Conservation (phyloP, 1,140 invertebrate species). For the Pachypeltis micranthus region DNA sequence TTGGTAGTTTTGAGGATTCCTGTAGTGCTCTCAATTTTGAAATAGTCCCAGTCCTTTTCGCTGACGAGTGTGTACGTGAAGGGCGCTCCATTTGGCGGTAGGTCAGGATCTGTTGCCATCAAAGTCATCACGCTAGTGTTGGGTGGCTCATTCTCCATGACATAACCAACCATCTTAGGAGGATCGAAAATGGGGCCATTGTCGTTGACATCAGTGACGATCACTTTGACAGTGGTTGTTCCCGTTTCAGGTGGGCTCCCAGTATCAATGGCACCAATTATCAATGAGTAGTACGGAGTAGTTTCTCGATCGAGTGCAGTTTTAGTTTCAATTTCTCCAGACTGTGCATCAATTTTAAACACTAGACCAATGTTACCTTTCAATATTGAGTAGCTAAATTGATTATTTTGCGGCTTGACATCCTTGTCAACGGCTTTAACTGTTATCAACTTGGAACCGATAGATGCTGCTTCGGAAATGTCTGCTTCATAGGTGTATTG, state of each 20-base stretch:
- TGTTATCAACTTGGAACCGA: slow-evolving; percentile 59
- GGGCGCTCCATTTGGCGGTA: slow-evolving; percentile 82
- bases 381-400: slow-evolving; percentile 83
- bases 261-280: slow-evolving; percentile 82
- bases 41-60: slow-evolving; percentile 60
- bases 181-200: slow-evolving; percentile 78
- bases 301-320: slow-evolving; percentile 70
- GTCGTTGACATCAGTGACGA: slow-evolving; percentile 79
- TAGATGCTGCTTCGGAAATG: slow-evolving; percentile 60
- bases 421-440: slow-evolving; percentile 86
- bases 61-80: slow-evolving; percentile 71
- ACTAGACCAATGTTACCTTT: slow-evolving; percentile 66
- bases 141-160: slow-evolving; percentile 78
- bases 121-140: slow-evolving; percentile 74
- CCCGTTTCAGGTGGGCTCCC: slow-evolving; percentile 78
- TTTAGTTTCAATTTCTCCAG: slow-evolving; percentile 67
- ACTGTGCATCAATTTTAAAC: slow-evolving; percentile 80
- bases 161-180: slow-evolving; percentile 54
- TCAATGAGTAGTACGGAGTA: slow-evolving; percentile 58
- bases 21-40: slow-evolving; percentile 63
- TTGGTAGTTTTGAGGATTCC: slow-evolving; percentile 67
- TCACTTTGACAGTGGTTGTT: slow-evolving; percentile 64
- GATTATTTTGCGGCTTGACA: slow-evolving; percentile 77
- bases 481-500: slow-evolving; percentile 58
- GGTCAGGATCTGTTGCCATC: slow-evolving; percentile 73